Evolutionary conservation across 1,140 invertebrate genomes (phyloP), one percentile per base, ranked within the genome.

Genomic region (Antheraea mylitta): DNA sequence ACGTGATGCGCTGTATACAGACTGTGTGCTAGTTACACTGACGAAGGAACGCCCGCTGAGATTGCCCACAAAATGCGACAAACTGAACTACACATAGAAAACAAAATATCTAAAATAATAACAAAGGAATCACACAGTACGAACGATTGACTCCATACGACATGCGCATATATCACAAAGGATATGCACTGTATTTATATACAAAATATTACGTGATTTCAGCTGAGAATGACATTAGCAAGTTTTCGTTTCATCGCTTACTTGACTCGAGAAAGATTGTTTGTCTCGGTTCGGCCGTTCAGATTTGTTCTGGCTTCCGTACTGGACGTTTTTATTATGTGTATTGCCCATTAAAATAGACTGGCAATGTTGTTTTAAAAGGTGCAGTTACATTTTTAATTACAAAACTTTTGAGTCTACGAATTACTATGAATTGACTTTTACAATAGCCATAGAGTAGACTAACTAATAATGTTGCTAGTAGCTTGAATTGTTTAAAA

Each of bases 211-310:
- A 89, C 83, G 86, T 86, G 86, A 86, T 78, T 92, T 86, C 90
- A 90, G 87, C 87, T 90, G 88, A 84, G 90, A 90, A 90, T 92
- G 90, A 92, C 90, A 92, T 90, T 90, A 86, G 87, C 87, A 91
- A 92, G 85, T 90, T 91, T 91, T 86, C 73, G 68, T 81, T 82
- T 83, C 68, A 83, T 83, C 81, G 80, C 79, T 82, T 92, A 92
- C 88, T 87, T 92, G 90, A 83, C 88, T 92, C 60, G 84, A 81
- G 75, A 86, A 87, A 48, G 82, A 75, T 82, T 86, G 85, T 63
- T 80, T 78, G 77, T 90, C 85, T 65, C 85, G 80, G 63, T 82
- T 67, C 76, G 80, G 79, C 66, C 82, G 77, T 67, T 80, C 67
- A 67, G 79, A 78, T 76, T 80, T 79, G 38, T 86, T 87, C 63